A percentile compares a stretch with the other conserved stretches of the same genome.
Evolutionary conservation across 2,888 invertebrate species (phyloP).

Genomic region (Lithophane semibrunnea): DNA sequence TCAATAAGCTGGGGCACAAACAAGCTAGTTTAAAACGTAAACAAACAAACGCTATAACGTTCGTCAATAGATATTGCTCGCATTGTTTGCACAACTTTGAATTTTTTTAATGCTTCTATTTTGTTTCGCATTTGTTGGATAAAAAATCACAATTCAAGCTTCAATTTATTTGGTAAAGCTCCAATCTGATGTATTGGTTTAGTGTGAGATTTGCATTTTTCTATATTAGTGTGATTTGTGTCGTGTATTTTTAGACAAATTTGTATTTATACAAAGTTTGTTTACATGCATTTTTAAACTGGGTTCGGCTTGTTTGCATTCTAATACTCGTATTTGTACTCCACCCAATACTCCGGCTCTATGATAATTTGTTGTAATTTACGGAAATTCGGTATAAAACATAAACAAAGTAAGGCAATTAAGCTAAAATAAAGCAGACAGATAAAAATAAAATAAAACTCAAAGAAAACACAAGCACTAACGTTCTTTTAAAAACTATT

Average conservation of each 20-base stretch:
- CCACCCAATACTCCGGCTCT: not conserved
- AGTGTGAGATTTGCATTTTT: slow-evolving; percentile 43
- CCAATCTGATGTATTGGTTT: slow-evolving; percentile 49
- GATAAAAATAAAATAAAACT: not conserved
- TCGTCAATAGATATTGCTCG: slow-evolving; percentile 69
- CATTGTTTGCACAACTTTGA: slow-evolving; percentile 67
- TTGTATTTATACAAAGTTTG: slow-evolving; percentile 28
- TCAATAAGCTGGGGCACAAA: slow-evolving; percentile 71
- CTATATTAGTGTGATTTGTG: slow-evolving; percentile 34
- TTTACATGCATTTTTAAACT: slow-evolving; percentile 13
- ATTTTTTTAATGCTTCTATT: slow-evolving; percentile 51
- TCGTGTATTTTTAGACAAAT: slow-evolving; percentile 22
- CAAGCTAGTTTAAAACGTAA: slow-evolving; percentile 66
- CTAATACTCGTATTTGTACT: slow-evolving; percentile 8
- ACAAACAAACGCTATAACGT: slow-evolving; percentile 66
- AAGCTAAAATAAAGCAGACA: not conserved
- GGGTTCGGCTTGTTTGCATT: not conserved
- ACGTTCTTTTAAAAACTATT: slow-evolving; percentile 16
- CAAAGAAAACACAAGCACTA: slow-evolving; percentile 19
- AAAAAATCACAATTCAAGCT: slow-evolving; percentile 54
- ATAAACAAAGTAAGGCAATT: not conserved
- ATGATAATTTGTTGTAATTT: not conserved
- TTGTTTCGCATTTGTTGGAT: slow-evolving; percentile 52
- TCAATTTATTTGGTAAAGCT: slow-evolving; percentile 47
- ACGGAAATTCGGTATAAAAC: not conserved